Evolutionary conservation across 1,140 invertebrate genomes (phyloP), one percentile per base, ranked within the genome.

Genomic region (Acromyrmex echinatior): DNA sequence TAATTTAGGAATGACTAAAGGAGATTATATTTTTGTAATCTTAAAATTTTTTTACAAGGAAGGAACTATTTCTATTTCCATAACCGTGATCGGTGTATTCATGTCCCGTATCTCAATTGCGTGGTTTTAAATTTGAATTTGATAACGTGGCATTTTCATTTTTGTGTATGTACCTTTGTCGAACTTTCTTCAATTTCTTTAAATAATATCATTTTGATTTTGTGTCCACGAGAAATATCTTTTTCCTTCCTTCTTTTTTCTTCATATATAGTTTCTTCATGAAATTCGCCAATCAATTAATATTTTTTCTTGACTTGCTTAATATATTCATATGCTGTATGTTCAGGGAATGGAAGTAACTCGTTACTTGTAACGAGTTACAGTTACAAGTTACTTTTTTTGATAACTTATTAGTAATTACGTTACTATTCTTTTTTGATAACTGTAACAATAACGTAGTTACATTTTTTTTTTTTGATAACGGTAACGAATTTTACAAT

Each of bases 1-100:
- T 76, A 76, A 71, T 66, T 66, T 73, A 49, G 66, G 80, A 90
- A 71, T 25, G 79, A 56, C 71, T 65, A 60, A 16, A 76, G 18
- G 49, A 87, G 53, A 63, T 62, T 87, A 71, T 77, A 80, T 80
- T 80, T 77, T 80, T 76, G 66, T 60, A 80, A 45, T 85, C 65
- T 85, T 87, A 62, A 66, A 73, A n/a, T 82, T 87, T 77, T 79
- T 62, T 84, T 35, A 12, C 49, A 87, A n/a, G 65, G 35, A 85
- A 49, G 35, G 35, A 78, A 73, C 60, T 58, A 68, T 60, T 56
- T 58, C 62, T 62, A 18, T 87, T 63, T 85, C 25, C 63, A 12
- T 53, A 21, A 63, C 10, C 18, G 45, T 45, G 35, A 62, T 58
- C 62, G 39, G 1, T 77, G 6, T 56, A 56, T 80, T 18, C 18